Evolutionary conservation across 2,888 invertebrate species (phyloP), one percentile per base, ranked within the genome.

Genomic region (Leptogaster cylindrica): DNA sequence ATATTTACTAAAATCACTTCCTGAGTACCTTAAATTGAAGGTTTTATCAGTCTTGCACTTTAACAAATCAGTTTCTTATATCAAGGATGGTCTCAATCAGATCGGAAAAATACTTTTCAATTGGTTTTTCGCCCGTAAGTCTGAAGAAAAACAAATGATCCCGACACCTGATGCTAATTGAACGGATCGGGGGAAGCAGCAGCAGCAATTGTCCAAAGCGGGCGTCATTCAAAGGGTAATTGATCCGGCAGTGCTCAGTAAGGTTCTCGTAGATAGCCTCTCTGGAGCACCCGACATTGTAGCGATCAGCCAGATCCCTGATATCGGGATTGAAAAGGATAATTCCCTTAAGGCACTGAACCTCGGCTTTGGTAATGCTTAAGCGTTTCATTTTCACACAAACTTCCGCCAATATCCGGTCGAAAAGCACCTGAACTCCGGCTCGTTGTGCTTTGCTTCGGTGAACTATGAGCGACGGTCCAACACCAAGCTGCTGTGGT

Each of bases 261-360:
- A 99, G 85, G 63, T 95, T 92, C 3, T 93, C 91, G 81, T 97
- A 99, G 72, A 92, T 81, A 83, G 95, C 96, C 82, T 98, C 97
- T 70, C 99, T 86, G 64, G 97, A 85, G 65, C 89, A 83, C 75
- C 93, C 93, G 6, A 97, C 91, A 76, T 92, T 91, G 73, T 86
- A 86, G 23, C 89, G 87, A 66, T 91, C 90, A 77, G 90, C 90
- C 73, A 99, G 83, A 58, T 94, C 95, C 77, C 95, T 91, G 20
- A 96, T 91, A 81, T 95, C 92, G 75, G 97, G 96, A 84, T 98
- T 98, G 82, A 93, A 97, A 65, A 98, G 87, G 73, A 98, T 92
- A 77, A 98, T 94, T 69, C 95, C 92, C 77, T 95, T 88, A 71
- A 98, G 86, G 80, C 97, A 97, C 65, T 95, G 95, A 75, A 97